Base-by-base conservation (phyloP, 2,888 invertebrate species). In the Melinaea marsaeus region DNA sequence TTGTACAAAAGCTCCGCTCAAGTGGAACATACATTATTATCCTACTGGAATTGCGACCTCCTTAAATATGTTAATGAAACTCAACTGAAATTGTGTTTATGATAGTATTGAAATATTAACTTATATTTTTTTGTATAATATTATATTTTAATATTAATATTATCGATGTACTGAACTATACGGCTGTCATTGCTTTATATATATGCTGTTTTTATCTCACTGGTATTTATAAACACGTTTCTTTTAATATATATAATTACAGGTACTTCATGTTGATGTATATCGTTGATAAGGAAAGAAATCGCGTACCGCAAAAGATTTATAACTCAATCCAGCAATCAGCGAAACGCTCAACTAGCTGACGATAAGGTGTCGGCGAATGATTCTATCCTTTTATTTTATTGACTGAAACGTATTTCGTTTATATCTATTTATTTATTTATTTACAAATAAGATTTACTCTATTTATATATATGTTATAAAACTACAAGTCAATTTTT, bases 311-410 rank as follows among this genome's bases (percentile, higher is more conserved):
- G 75, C 72, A 66, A 64, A 72, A 87, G 88, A 88, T 88, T 90
- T 90, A 90, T 84, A 84, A 84, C 88, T 88, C 88, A 87, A 88
- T 88, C 83, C 80, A 83, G 79, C 87, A 89, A 89, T 90, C 89
- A 88, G 82, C 74, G 83, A 84, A 90, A 86, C 88, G 85, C 85
- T 89, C 88, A 88, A 88, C 86, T 82, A 87, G 81, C 83, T 81
- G 83, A 81, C 83, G 89, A 89, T 90, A 88, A 88, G 86, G 86
- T 86, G 86, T 83, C 79, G 84, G 75, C 78, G 78, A 84, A 79
- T 83, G 84, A 87, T 87, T 78, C 81, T 78, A 73, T 74, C 77
- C 77, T 79, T 81, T 82, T 84, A 79, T 81, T 78, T 73, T 32
- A 32, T 51, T 35, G 51, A 13, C 54, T 54, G 13, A 13, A n/a